Base-by-base conservation (phyloP, 2,797 vertebrate species). In the Protosalanx chinensis region DNA sequence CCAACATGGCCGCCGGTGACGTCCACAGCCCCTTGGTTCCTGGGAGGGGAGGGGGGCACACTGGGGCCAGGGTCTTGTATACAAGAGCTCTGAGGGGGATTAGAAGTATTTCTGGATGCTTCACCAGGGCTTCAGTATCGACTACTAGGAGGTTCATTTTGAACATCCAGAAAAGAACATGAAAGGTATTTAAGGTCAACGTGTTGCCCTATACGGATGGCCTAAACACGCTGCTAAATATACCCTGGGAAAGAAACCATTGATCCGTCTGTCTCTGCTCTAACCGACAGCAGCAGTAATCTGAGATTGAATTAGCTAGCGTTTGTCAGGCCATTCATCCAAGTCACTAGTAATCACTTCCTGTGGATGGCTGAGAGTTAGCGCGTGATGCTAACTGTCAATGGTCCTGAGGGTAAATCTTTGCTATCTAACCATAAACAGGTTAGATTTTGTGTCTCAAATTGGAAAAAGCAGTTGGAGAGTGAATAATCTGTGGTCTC, bases 261-360 rank as follows among this genome's bases (percentile, higher is more conserved):
- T 71, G 79, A 85, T 81, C 57, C n/a, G 13, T 61, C 12, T 16
- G 59, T 65, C 72, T 68, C 62, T 74, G 0, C 0, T 72, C 77
- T 74, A 67, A 64, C 64, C 64, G 8, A 67, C 29, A 67, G 67
- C 29, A 67, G 67, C 59, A 64, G 62, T 74, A 74, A 80, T 76
- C 77, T 27, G 62, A 73, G 70, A 68, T 56, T 71, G 72, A 71
- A 79, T 79, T 72, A 84, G 58, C 77, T 46, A n/a, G 59, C 57
- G 20, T 61, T 72, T 68, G 68, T 60, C 61, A 7, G 3, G 49
- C 57, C 61, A 62, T 75, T 68, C 70, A 15, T 70, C 68, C 49
- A 33, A 73, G 68, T 72, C 76, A 74, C 57, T 73, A 74, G 76
- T 68, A 15, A 63, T 62, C 23, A 71, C 3, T 65, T 58, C 41